Conservation (phyloP, 2,888 invertebrate species). For the Pasiphila rectangulata region DNA sequence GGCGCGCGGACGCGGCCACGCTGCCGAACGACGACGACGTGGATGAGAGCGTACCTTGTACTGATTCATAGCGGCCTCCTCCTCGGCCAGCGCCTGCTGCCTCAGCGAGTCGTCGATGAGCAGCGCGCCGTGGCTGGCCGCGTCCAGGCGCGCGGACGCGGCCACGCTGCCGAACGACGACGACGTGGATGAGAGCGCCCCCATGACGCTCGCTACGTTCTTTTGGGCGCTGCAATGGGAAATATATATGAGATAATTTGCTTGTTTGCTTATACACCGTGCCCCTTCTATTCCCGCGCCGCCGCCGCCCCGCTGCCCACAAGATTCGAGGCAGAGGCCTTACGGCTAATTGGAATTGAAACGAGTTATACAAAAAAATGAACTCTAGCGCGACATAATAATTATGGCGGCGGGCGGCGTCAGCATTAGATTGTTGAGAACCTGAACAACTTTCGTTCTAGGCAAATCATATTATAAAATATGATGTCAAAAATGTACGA, state of each 20-base stretch:
- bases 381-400: too few relatives aligned
- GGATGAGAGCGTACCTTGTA: slow-evolving; percentile 95
- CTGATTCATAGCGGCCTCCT: slow-evolving; percentile 97
- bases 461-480: too few relatives aligned
- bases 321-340: too few relatives aligned
- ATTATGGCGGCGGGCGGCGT: too few relatives aligned
- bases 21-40: slow-evolving; percentile 94
- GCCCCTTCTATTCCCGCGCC: too few relatives aligned
- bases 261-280: too few relatives aligned
- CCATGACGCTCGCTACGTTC: slow-evolving; percentile 94
- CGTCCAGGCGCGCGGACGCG: slow-evolving; percentile 85
- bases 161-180: slow-evolving; percentile 93
- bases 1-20: slow-evolving; percentile 88
- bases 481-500: too few relatives aligned
- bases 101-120: slow-evolving; percentile 91
- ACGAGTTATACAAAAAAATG: too few relatives aligned
- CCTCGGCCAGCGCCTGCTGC: slow-evolving; percentile 95
- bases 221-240: slow-evolving; percentile 85
- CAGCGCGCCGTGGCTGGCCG: slow-evolving; percentile 84
- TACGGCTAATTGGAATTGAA: too few relatives aligned
- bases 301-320: too few relatives aligned
- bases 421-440: too few relatives aligned
- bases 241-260: background rate
- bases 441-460: too few relatives aligned
- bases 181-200: slow-evolving; percentile 92